phyloP scores from a whole-genome alignment of 2,888 invertebrate species.

The Petrophora chlorosata region DNA sequence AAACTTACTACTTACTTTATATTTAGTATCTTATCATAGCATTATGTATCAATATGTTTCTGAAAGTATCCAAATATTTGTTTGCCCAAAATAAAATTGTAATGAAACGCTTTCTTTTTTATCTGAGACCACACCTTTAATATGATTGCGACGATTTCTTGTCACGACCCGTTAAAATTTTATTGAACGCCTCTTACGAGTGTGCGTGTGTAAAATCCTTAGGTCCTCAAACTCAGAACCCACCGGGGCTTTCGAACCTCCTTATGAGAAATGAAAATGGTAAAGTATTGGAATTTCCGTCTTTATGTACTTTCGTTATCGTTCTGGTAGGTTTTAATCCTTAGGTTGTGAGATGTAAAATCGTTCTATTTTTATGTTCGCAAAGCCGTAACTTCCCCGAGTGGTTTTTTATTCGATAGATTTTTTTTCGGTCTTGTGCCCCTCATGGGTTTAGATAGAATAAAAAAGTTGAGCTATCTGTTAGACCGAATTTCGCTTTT shows the following conservation, averaged over 20 bases:
- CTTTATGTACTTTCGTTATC: neutral
- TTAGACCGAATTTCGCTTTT: constrained; percentile 49
- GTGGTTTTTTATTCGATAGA: constrained; percentile 69
- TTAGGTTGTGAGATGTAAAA: constrained; percentile 70
- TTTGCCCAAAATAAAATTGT: too few species aligned
- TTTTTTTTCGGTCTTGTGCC: constrained; percentile 52
- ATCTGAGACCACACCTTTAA: constrained; percentile 23
- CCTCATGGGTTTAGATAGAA: constrained; percentile 8
- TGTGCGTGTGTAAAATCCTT: constrained; percentile 64
- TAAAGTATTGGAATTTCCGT: too few species aligned
- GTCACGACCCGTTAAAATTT: constrained; percentile 68
- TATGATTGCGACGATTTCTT: constrained; percentile 55
- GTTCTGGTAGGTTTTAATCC: constrained; percentile 14
- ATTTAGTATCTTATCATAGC: too few species aligned
- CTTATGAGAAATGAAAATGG: too few species aligned
- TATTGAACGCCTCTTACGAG: constrained; percentile 74
- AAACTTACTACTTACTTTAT: too few species aligned
- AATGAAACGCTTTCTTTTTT: neutral
- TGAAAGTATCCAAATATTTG: too few species aligned
- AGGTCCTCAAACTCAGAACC: constrained; percentile 38
- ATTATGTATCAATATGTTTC: too few species aligned
- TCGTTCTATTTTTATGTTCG: constrained; percentile 74
- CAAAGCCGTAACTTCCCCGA: constrained; percentile 65
- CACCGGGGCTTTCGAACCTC: too few species aligned
- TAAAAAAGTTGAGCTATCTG: constrained; percentile 40